These are phyloP conservation scores for Pyrgilauda ruficollis DNA, from an alignment of 2,113 vertebrate genomes.

Conservation along the genomic window DNA sequence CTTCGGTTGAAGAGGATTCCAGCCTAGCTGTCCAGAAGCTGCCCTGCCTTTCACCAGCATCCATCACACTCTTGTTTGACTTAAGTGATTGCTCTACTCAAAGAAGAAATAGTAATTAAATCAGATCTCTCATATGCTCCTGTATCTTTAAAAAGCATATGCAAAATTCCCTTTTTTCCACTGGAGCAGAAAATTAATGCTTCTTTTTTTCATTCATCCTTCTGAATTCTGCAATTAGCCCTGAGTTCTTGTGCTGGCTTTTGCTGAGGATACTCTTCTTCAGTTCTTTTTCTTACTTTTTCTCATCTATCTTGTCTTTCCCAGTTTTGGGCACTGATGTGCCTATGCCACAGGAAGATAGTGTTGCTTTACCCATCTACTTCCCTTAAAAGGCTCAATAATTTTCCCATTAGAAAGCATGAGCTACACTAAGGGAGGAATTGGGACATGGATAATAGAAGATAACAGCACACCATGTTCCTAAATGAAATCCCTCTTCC, in stretches of 20 bases:
- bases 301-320: neutral
- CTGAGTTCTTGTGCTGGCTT: neutral
- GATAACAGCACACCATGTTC: neutral
- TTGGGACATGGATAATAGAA: neutral
- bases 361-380: neutral
- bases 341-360: neutral
- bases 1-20: neutral
- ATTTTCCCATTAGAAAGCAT: neutral
- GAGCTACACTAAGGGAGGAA: neutral
- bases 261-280: neutral
- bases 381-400: neutral
- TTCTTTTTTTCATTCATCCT: neutral
- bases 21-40: neutral
- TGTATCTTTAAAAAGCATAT: neutral
- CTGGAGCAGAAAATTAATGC: neutral
- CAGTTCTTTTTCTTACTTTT: neutral
- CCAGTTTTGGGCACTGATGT: neutral
- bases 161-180: neutral
- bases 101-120: neutral
- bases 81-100: neutral
- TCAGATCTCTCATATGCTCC: neutral
- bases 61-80: neutral
- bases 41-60: neutral
- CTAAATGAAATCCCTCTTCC: neutral
- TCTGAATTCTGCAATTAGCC: neutral